Base-by-base conservation (phyloP, 2,888 invertebrate genomes). In the Apotomis turbidana region DNA sequence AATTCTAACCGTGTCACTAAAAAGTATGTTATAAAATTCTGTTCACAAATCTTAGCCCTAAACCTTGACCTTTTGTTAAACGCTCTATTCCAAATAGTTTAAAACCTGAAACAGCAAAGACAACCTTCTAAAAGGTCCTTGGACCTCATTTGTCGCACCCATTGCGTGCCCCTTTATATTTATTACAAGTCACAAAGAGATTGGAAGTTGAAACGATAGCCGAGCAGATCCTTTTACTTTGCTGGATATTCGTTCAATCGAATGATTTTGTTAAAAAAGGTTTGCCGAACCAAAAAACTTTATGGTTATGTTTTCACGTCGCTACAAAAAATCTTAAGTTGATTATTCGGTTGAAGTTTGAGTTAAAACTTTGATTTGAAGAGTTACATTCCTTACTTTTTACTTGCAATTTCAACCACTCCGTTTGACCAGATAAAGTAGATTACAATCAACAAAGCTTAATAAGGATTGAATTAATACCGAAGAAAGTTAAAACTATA, bases 221-320 rank as follows among this genome's bases (percentile, higher is more conserved):
- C 72, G 70, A 74, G 69, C 68, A 74, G 70, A 74, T 77, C 63
- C 74, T 77, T 75, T 73, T 76, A 69, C 74, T 68, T 75, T 76
- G 68, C 70, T 73, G 75, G 55, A 71, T 71, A 75, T 73, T 74
- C 73, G 68, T 68, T 75, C 75, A 73, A 70, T 74, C 73, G 76
- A 75, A 74, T 71, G 71, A 68, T 74, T 68, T 69, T 61, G 38
- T 59, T 49, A 68, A 64, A 66, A 74, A 74, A 71, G 68, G 41
- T 63, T 73, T 74, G 60, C 68, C 70, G 69, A 38, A 38, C 61
- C 68, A 36, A 67, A 70, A 71, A 75, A 73, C 74, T 64, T 61
- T 61, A 67, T 68, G 74, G 72, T 74, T 75, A 75, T 74, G 54
- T 49, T 69, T 52, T n/a, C 49, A 62, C n/a, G 6, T 38, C 12